Percentiles rank a stretch among this genome's conserved stretches.
phyloP scores from a whole-genome alignment of 2,113 vertebrate species.

The Penelope pileata region DNA sequence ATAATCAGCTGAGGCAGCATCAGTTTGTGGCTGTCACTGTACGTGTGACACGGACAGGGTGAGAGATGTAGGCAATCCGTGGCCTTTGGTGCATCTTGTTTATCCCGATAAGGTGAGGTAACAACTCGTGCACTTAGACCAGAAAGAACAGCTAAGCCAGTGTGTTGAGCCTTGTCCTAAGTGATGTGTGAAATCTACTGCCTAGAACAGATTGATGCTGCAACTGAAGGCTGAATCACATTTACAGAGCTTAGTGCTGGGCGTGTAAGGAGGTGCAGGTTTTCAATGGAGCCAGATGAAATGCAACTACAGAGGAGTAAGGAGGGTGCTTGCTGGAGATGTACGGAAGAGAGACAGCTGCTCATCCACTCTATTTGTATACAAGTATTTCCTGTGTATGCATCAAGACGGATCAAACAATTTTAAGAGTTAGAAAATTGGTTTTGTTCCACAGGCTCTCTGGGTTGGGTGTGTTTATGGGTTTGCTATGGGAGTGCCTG shows the following conservation, averaged over 20 bases:
- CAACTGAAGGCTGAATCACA: neutral
- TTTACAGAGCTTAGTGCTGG: neutral
- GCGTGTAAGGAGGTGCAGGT: neutral
- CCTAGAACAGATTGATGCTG: neutral
- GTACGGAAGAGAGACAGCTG: neutral
- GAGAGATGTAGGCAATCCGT: rapidly evolving
- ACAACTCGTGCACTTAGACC: neutral
- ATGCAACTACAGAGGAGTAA: rapidly evolving
- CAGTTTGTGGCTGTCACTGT: rapidly evolving
- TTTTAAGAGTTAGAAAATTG: neutral
- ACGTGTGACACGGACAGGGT: rapidly evolving
- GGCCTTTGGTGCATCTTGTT: rapidly evolving
- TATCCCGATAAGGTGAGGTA: rapidly evolving
- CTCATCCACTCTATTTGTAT: rapidly evolving
- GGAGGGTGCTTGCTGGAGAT: neutral
- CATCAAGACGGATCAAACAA: rapidly evolving
- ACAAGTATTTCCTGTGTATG: rapidly evolving
- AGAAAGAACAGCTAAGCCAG: neutral
- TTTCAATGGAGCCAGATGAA: neutral
- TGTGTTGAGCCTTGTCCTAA: neutral
- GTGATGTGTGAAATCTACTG: neutral
- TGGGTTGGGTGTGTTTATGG: neutral
- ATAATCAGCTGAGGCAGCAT: neutral
- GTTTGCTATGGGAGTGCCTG: neutral
- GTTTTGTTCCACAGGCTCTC: neutral